Evolutionary conservation across 2,888 invertebrate species (phyloP), one percentile per base, ranked within the genome.

Genomic region (Anagyrus pseudococci): DNA sequence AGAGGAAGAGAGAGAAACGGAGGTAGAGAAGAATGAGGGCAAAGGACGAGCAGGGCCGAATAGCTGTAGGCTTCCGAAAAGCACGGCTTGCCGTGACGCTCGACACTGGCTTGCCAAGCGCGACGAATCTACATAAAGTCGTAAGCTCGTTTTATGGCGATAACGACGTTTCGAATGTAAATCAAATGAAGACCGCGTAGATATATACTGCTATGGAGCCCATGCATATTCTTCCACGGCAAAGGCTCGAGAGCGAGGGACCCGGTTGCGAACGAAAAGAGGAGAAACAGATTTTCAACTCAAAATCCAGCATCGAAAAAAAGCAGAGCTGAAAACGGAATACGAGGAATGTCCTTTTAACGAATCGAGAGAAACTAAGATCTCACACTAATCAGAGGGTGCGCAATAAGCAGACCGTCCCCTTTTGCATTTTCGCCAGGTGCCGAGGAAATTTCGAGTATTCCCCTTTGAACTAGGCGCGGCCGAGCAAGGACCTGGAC

Each of bases 131-230:
- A 47, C 56, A 56, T 56, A 47, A 56, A 56, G 47, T 48, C 47
- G 56, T 56, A 47, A 56, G 56, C 47, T 56, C 56, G 47, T 56
- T 56, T 56, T 56, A 56, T 37, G 40, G 40, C 37, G 37, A 56
- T 56, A 56, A 56, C 56, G 56, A 56, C 47, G 47, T 56, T 20
- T 23, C 56, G 56, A 56, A 56, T 56, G 47, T 40, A 56, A 56
- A 56, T 56, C 55, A 19, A 37, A 46, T 47, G 37, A 37, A 33
- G 8, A 20, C 29, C 17, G 26, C 43, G 43, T 22, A 29, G 55
- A 33, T 37, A 26, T 37, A 15, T n/a, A 2, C 40, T 17, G 6
- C n/a, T 17, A 20, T 26, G 29, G 19, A 19, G 7, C 19, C 19
- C 20, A 23, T 13, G 13, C 22, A 22, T 15, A 10, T 37, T 1